Percentiles rank a stretch among this genome's conserved stretches.
These are phyloP conservation scores for Alces alces DNA, from an alignment of 2,113 vertebrate genomes.

Conservation along the genomic window DNA sequence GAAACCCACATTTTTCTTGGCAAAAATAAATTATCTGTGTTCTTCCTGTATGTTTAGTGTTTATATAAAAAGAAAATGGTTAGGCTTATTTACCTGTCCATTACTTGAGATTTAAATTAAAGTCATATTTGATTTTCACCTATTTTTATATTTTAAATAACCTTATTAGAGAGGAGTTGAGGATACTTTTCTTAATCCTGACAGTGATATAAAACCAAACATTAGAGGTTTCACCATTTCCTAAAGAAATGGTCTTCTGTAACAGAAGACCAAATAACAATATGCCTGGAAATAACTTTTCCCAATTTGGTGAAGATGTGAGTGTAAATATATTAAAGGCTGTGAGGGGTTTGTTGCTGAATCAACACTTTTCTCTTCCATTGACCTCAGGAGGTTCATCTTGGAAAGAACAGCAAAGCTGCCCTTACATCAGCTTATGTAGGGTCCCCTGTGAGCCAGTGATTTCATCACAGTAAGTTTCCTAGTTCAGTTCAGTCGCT, in stretches of 20 bases:
- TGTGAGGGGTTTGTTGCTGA: not conserved
- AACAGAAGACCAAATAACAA: not conserved
- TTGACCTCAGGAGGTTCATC: not conserved
- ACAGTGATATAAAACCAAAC: not conserved
- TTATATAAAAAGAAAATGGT: slow-evolving; percentile 14
- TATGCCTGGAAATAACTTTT: not conserved
- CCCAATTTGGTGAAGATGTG: not conserved
- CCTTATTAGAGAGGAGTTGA: not conserved
- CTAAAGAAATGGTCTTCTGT: not conserved
- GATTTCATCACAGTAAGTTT: not conserved
- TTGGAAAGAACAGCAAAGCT: not conserved
- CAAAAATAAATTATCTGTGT: slow-evolving; percentile 11
- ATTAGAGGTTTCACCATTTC: not conserved
- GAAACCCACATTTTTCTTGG: slow-evolving; percentile 52
- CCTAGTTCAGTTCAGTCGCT: not conserved
- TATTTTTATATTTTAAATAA: slow-evolving; percentile 15
- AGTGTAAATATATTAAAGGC: not conserved
- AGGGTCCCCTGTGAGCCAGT: not conserved
- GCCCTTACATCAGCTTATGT: not conserved
- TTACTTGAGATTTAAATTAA: slow-evolving; percentile 38
- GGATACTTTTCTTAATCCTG: not conserved
- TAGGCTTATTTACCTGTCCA: not conserved
- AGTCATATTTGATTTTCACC: not conserved
- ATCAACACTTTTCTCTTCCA: not conserved
- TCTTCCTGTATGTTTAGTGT: slow-evolving; percentile 25